Conservation (phyloP, 2,113 vertebrate genomes). For the Dasypus novemcinctus region DNA sequence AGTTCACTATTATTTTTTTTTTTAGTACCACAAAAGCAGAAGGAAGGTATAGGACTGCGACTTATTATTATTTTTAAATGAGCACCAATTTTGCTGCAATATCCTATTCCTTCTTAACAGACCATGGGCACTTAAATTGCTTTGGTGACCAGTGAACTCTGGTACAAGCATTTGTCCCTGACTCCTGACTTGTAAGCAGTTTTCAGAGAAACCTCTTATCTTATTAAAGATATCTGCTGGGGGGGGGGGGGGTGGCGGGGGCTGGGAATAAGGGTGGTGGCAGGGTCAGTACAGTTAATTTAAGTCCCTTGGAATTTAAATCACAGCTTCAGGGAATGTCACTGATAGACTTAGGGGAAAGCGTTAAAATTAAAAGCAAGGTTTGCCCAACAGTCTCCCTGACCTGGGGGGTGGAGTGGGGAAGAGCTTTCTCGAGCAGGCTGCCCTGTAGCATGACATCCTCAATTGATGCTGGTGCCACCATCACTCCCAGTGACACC, state of each 20-base stretch:
- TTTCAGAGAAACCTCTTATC: conserved; percentile 1
- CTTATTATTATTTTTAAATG: neutral
- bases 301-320: conserved; percentile 51
- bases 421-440: conserved; percentile 4
- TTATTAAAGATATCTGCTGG: conserved; percentile 34
- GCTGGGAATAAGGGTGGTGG: neutral
- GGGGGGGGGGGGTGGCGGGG: neutral
- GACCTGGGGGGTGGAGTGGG: conserved; percentile 21
- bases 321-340: conserved; percentile 21
- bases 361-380: conserved; percentile 41
- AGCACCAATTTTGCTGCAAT: conserved; percentile 54
- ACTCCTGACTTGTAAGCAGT: neutral
- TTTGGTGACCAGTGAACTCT: neutral
- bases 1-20: conserved; percentile 50
- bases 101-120: neutral
- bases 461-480: conserved; percentile 79
- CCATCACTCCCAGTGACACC: conserved; percentile 82
- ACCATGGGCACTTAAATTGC: neutral
- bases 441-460: conserved; percentile 76
- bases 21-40: conserved; percentile 71
- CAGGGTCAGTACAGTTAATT: neutral
- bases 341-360: neutral
- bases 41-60: conserved; percentile 32
- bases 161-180: neutral
- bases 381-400: neutral